Percentiles rank a stretch among this genome's conserved stretches.
These are phyloP conservation scores for Anguilla anguilla DNA, from an alignment of 2,797 vertebrate species.

Conservation along the genomic window DNA sequence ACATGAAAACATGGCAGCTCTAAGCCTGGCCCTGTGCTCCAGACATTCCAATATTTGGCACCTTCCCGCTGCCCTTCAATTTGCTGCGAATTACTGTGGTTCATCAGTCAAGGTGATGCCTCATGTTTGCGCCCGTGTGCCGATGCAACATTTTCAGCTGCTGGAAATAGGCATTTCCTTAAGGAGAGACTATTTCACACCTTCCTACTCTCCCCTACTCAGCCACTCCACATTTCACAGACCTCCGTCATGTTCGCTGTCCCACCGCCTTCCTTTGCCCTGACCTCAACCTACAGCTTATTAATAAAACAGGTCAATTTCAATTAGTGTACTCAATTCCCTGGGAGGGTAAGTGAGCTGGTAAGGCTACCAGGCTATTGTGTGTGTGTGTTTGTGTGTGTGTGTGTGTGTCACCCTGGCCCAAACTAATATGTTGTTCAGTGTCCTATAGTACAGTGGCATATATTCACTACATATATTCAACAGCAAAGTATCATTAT, in stretches of 20 bases:
- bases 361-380: not conserved
- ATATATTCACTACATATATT: no score
- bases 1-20: not conserved
- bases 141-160: constrained; percentile 14
- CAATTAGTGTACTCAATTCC: constrained; percentile 25
- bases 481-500: not conserved
- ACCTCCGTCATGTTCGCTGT: not conserved
- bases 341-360: not conserved
- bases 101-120: not conserved
- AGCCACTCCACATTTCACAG: not conserved
- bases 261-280: not conserved
- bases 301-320: constrained; percentile 33
- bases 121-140: not conserved
- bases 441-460: not conserved
- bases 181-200: constrained; percentile 28
- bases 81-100: not conserved
- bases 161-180: constrained; percentile 33
- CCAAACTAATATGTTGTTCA: not conserved
- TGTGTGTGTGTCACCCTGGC: constrained; percentile 7
- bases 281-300: constrained; percentile 26
- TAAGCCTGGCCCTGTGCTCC: not conserved
- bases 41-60: not conserved
- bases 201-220: not conserved
- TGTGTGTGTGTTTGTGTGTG: not conserved
- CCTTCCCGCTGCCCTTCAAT: not conserved